Conservation (phyloP, 1,140 invertebrate genomes). For the Camponotus floridanus region DNA sequence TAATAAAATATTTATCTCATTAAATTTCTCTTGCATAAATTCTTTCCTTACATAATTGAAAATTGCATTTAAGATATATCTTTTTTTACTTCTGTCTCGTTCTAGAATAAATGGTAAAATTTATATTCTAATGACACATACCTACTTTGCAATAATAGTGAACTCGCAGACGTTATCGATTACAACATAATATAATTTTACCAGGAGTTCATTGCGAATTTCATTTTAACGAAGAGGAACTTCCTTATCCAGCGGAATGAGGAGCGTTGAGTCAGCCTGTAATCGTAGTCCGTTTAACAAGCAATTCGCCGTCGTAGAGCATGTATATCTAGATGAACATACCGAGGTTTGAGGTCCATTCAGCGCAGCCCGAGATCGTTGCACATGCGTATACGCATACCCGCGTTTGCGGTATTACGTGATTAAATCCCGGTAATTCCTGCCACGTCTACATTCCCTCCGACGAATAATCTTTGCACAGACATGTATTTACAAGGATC, state of each 20-base stretch:
- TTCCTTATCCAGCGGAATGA: constrained; percentile 22
- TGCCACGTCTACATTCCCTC: constrained; percentile 27
- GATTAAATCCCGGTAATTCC: constrained; percentile 78
- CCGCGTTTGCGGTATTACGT: constrained; percentile 67
- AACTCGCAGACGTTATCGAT: neutral
- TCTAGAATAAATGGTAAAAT: neutral
- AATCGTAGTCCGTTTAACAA: constrained; percentile 71
- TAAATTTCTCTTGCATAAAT: neutral
- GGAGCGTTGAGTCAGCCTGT: constrained; percentile 48
- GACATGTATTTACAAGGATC: neutral
- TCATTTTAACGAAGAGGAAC: constrained; percentile 1
- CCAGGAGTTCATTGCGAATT: neutral
- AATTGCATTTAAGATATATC: neutral
- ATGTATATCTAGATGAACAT: constrained; percentile 67
- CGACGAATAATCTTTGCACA: constrained; percentile 64
- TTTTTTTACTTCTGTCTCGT: neutral
- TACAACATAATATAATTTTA: constrained; percentile 10
- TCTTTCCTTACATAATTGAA: neutral
- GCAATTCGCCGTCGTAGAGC: constrained; percentile 64
- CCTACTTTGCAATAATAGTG: neutral
- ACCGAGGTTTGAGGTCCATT: constrained; percentile 65
- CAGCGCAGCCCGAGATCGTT: constrained; percentile 38
- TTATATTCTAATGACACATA: neutral
- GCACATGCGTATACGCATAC: constrained; percentile 41
- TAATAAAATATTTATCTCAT: neutral